Base-by-base conservation (phyloP, 2,113 vertebrate genomes). In the Aptenodytes patagonicus region DNA sequence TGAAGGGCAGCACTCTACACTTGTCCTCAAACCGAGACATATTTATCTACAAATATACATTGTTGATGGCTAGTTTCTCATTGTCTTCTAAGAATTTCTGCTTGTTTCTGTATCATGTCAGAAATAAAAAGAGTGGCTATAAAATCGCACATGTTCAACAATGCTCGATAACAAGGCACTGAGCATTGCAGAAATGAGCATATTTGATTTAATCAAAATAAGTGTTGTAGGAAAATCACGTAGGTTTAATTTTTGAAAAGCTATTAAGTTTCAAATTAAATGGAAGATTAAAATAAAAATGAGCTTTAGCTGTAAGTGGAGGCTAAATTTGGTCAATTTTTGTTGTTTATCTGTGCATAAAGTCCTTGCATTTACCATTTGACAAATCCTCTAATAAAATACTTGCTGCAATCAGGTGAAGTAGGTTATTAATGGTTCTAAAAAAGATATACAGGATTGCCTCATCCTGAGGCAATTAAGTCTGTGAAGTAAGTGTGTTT, bases 371-470 rank as follows among this genome's bases (percentile, higher is more conserved):
- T 97, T 98, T 98, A 97, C 95, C 98, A 97, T 98, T 97, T 98
- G 97, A 98, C 96, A 98, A 98, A 98, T 98, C 96, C 94, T 96
- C 95, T 97, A 92, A 87, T 97, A 96, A 97, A 97, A 96, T 97
- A 97, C 97, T 98, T 95, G 84, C 96, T 96, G 98, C 98, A 98
- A 98, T 98, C 98, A 98, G 98, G 98, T 98, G 98, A 98, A 98
- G 98, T 98, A 98, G 97, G 97, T 98, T 98, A 98, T 98, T 98
- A 98, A 98, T 98, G 98, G 97, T 98, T 97, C 98, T 98, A 97
- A 98, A 97, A 97, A 98, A 98, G 98, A 98, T 96, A 98, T 97
- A 97, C 95, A 97, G 98, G 97, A 98, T 97, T 98, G 97, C 98
- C 97, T 98, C 98, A 98, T 98, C 98, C 98, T 97, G 98, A 98